Conservation (phyloP, 1,140 invertebrate species). For the Sarcophaga peregrina region DNA sequence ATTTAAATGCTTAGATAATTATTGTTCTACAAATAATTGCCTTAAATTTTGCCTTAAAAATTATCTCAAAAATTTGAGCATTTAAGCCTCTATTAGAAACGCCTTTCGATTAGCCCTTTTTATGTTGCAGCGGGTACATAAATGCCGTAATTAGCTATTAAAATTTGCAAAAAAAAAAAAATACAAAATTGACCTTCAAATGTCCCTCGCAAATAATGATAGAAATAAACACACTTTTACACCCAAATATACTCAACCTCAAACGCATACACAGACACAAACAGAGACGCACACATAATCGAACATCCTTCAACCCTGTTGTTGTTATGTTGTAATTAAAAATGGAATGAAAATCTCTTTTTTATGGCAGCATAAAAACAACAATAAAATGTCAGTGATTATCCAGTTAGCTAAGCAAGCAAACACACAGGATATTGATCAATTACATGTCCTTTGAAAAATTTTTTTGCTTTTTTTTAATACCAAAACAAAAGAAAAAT, state of each 20-base stretch:
- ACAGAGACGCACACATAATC: too few species aligned
- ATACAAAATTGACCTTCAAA: neutral
- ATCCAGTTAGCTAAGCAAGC: neutral
- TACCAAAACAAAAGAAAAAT: neutral
- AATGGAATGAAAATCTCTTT: too few species aligned
- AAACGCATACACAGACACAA: neutral
- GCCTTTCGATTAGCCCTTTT: neutral
- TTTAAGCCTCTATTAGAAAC: neutral
- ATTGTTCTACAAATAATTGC: too few species aligned
- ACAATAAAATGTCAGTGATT: neutral
- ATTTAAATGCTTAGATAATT: too few species aligned
- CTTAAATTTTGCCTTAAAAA: neutral
- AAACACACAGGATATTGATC: neutral
- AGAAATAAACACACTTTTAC: too few species aligned
- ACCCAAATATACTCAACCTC: neutral
- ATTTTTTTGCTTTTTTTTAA: neutral
- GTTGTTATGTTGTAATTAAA: too few species aligned
- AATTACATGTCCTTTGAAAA: slow-evolving; percentile 8
- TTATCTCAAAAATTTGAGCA: neutral
- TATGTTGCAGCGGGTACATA: neutral
- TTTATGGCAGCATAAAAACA: neutral
- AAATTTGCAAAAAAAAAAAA: neutral
- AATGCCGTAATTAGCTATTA: neutral
- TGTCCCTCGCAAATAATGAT: neutral
- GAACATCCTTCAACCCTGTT: too few species aligned